A percentile compares a stretch with the other conserved stretches of the same genome.
Conservation (phyloP, 2,888 invertebrate genomes). For the Lottia gigantea region DNA sequence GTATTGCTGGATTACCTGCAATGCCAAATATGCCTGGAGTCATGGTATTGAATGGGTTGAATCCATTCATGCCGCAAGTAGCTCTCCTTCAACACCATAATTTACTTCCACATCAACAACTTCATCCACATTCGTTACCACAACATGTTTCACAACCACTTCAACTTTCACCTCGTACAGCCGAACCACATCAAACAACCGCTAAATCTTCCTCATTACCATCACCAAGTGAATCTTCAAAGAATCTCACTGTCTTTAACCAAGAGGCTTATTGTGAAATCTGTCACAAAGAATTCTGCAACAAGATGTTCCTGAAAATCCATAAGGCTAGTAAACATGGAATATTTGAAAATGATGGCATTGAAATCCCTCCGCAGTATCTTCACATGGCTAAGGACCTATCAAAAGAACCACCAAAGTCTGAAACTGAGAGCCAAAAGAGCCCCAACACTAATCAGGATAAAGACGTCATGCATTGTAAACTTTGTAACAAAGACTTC, state of each 20-base stretch:
- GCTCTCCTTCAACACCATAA: constrained; percentile 57
- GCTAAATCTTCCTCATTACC: constrained; percentile 27
- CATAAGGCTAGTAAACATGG: constrained; percentile 68
- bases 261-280: constrained; percentile 92
- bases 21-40: constrained; percentile 57
- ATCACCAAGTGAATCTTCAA: constrained; percentile 27
- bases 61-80: constrained; percentile 66
- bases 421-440: not conserved
- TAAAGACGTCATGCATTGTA: constrained; percentile 51
- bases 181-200: constrained; percentile 30
- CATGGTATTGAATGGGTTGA: constrained; percentile 60
- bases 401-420: constrained; percentile 9
- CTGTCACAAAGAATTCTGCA: constrained; percentile 75
- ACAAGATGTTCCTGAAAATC: constrained; percentile 65
- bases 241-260: constrained; percentile 51
- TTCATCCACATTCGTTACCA: constrained; percentile 41
- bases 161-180: constrained; percentile 37
- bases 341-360: constrained; percentile 49
- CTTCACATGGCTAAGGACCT: constrained; percentile 23
- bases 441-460: constrained; percentile 15
- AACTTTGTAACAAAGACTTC: constrained; percentile 78
- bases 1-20: constrained; percentile 53
- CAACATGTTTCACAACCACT: constrained; percentile 50
- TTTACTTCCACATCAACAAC: constrained; percentile 49
- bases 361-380: constrained; percentile 30